A percentile compares a stretch with the other conserved stretches of the same genome.
phyloP scores from a whole-genome alignment of 2,888 invertebrate species.

The Phrixothrix hirtus region DNA sequence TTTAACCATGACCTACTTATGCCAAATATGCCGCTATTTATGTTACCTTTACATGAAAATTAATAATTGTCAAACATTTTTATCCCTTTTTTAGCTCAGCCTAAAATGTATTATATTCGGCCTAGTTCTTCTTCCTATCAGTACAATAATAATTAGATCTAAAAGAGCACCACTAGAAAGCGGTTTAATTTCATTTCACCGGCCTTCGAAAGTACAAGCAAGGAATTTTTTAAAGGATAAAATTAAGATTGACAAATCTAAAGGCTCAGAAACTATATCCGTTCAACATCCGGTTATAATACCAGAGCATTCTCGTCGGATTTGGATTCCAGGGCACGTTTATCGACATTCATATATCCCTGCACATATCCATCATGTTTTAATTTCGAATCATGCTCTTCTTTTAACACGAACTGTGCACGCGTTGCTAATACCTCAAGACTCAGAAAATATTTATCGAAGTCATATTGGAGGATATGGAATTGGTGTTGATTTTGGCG shows the following conservation, averaged over 20 bases:
- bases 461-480: constrained; percentile 40
- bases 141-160: constrained; percentile 1
- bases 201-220: constrained; percentile 2
- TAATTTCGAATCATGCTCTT: constrained; percentile 31
- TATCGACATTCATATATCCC: constrained; percentile 39
- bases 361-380: constrained; percentile 37
- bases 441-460: constrained; percentile 22
- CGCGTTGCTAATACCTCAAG: constrained; percentile 12
- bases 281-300: constrained; percentile 1
- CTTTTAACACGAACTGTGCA: constrained; percentile 29
- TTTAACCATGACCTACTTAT: constrained; percentile 3
- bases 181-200: constrained; percentile 15
- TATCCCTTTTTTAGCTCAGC: constrained; percentile 3
- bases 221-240: background rate
- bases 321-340: constrained; percentile 40
- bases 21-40: no score
- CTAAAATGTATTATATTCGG: constrained; percentile 1
- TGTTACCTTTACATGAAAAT: no score
- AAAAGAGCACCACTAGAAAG: constrained; percentile 17
- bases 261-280: background rate
- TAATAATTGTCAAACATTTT: no score
- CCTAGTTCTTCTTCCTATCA: constrained; percentile 3
- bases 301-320: constrained; percentile 16
- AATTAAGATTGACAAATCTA: constrained; percentile 3
- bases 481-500: constrained; percentile 37